Base-by-base conservation (phyloP, 2,113 vertebrate species). In the Pomatostomus ruficeps region DNA sequence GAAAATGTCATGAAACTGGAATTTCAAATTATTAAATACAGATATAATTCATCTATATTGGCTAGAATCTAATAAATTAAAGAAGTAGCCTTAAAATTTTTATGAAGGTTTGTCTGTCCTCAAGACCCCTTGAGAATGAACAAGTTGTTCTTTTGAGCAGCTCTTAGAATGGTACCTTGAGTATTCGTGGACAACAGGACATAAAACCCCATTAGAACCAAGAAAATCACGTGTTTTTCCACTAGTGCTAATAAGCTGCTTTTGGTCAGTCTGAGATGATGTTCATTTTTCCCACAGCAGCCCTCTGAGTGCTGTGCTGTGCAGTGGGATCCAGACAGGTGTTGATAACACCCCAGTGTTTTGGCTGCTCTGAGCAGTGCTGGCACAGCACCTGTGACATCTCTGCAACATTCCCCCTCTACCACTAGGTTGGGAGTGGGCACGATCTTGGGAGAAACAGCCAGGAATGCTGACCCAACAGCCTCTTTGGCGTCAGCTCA, bases 11-110 rank as follows among this genome's bases (percentile, higher is more conserved):
- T 38, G 31, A 14, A 91, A 85, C 1, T 0, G 2, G 7, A 52
- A 88, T 25, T 85, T 89, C 6, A 26, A n/a, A 49, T 55, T 1
- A 52, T 49, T 80, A 76, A 66, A 26, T 48, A 26, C 1, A 28
- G 6, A 24, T n/a, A 36, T 11, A 42, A 58, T 18, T 61, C 0
- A 1, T 49, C 10, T 31, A 7, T 14, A 24, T 24, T 61, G 14
- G 3, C 8, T 78, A 89, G 8, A 85, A 48, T 48, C 3, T 29
- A 82, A 35, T 29, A 54, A 35, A 61, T 43, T 48, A 18, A 48
- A 61, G 8, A 85, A 51, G 6, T 29, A 3, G 1, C 14, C 55
- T 33, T 35, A 28, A 57, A n/a, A 6, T 67, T 42, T 49, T 87
- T 82, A 4, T 62, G 23, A 73, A 7, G 4, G 1, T 73, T 70